Evolutionary conservation across 2,797 vertebrate genomes (phyloP).

Genomic region (Cirrhinus molitorella): DNA sequence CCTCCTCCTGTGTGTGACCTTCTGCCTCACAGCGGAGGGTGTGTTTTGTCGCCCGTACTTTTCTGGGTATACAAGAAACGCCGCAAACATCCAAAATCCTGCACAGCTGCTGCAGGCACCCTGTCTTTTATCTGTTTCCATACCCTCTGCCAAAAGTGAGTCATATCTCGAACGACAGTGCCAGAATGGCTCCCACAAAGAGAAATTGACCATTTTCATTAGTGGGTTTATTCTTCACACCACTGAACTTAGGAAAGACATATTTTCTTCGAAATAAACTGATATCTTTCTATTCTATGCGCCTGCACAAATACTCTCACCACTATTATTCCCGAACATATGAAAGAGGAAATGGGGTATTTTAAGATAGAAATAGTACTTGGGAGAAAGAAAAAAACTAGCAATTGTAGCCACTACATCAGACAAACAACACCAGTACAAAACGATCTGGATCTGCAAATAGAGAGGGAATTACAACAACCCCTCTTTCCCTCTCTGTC

Average conservation of each 20-base stretch:
- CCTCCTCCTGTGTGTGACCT: conserved; percentile 56
- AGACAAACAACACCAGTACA: conserved; percentile 42
- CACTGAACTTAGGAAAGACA: conserved; percentile 7
- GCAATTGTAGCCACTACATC: conserved; percentile 37
- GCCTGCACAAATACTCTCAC: conserved; percentile 3
- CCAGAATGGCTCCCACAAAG: conserved; percentile 16
- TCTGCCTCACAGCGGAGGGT: conserved; percentile 36
- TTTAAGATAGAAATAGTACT: conserved; percentile 6
- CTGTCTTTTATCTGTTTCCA: conserved; percentile 25
- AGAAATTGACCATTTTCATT: conserved; percentile 26
- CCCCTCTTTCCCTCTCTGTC: conserved; percentile 24
- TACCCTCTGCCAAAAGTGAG: conserved; percentile 36
- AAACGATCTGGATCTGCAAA: conserved; percentile 53
- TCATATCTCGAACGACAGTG: not conserved
- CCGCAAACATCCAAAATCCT: conserved; percentile 18
- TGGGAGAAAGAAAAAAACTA: conserved; percentile 22
- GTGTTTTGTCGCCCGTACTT: conserved; percentile 1
- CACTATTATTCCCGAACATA: conserved; percentile 21
- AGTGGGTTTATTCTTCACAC: conserved; percentile 12
- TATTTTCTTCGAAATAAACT: not conserved
- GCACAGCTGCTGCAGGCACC: conserved; percentile 16
- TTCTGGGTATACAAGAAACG: not conserved
- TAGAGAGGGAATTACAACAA: conserved; percentile 42
- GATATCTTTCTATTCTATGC: not conserved
- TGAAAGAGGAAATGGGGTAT: not conserved